Conservation (phyloP, 2,113 vertebrate species). For the Empidonax alnorum region DNA sequence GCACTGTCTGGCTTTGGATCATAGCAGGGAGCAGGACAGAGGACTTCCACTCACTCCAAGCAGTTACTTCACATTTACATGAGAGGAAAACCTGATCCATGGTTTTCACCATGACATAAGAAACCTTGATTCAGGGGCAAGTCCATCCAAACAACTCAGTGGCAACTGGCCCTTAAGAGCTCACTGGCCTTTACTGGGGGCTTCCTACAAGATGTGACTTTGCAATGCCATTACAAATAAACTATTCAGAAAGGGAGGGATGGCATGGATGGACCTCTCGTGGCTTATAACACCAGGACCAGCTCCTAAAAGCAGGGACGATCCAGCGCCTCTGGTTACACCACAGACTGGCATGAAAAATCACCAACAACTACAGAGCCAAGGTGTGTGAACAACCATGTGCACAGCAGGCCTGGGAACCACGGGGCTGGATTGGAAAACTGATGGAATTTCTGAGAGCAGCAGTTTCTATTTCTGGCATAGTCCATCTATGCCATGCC, state of each 20-base stretch:
- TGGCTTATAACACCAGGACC: neutral
- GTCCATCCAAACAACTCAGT: neutral
- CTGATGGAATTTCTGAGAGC: neutral
- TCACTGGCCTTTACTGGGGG: neutral
- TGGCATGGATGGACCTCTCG: neutral
- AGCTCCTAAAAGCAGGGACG: neutral
- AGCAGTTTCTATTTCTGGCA: neutral
- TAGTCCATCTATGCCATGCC: neutral
- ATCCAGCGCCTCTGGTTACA: neutral
- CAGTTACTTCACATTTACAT: neutral
- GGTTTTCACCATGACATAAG: neutral
- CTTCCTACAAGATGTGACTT: accelerated
- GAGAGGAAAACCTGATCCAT: neutral
- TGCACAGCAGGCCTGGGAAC: neutral
- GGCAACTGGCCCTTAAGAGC: neutral
- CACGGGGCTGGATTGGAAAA: neutral
- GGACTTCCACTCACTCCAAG: neutral
- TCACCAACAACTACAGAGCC: neutral
- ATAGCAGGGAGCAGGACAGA: neutral
- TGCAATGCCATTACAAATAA: neutral
- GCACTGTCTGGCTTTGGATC: neutral
- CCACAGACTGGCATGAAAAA: neutral
- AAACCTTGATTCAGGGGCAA: neutral
- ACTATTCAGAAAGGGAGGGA: neutral
- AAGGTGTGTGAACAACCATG: neutral